phyloP scores from a whole-genome alignment of 1,140 invertebrate species.

The Copidosoma floridanum region DNA sequence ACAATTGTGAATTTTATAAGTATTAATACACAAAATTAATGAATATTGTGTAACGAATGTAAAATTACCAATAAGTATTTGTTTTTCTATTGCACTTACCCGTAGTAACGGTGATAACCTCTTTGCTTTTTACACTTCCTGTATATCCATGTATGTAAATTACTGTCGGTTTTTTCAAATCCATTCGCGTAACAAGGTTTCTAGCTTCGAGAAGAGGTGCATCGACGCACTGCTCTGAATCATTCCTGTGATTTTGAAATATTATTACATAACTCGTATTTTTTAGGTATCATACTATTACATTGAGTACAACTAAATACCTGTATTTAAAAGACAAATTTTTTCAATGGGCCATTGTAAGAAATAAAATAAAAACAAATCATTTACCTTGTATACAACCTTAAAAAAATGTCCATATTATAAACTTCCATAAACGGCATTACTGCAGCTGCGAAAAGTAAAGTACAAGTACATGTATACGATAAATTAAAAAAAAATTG shows the following conservation, averaged over 20 bases:
- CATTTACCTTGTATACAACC: constrained; percentile 32
- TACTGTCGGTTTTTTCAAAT: constrained; percentile 35
- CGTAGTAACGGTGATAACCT: constrained; percentile 35
- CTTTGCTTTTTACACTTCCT: constrained; percentile 36
- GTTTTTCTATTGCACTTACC: no score
- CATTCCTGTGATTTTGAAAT: constrained; percentile 30
- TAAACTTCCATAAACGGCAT: no score
- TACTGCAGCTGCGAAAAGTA: no score
- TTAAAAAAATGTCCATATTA: constrained; percentile 35
- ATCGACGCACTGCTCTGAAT: constrained; percentile 25
- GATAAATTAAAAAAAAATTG: no score
- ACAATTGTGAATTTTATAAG: no score
- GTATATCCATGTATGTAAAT: constrained; percentile 51
- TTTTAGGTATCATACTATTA: no score
- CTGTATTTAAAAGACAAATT: background rate
- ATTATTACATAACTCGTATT: no score
- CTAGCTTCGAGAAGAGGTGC: constrained; percentile 10
- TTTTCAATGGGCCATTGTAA: background rate
- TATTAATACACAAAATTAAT: no score
- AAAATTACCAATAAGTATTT: no score
- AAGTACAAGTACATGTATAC: no score
- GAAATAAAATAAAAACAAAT: background rate
- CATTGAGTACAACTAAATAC: background rate
- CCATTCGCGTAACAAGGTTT: constrained; percentile 20
- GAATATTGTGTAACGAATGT: no score